These are phyloP conservation scores for Lepus townsendii DNA, from an alignment of 2,797 vertebrate genomes.

Conservation along the genomic window DNA sequence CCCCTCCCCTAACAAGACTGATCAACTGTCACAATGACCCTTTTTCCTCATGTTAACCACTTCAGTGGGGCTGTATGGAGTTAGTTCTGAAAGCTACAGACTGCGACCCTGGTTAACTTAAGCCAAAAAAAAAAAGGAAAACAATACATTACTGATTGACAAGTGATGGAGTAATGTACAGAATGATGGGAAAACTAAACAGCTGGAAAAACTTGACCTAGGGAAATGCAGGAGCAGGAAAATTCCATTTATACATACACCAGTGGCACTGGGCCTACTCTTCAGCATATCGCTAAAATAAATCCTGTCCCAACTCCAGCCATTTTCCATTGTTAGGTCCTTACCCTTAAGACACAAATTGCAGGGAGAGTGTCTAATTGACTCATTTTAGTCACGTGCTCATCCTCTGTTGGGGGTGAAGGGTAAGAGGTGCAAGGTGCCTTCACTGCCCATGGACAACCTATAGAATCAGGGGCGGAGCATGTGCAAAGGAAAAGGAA, in stretches of 20 bases:
- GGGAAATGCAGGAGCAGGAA: background rate
- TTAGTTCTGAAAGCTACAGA: conserved; percentile 45
- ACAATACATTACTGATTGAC: background rate
- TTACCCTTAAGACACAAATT: background rate
- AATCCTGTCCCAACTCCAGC: background rate
- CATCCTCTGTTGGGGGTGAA: background rate
- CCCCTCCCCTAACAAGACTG: background rate
- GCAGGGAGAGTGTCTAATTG: background rate
- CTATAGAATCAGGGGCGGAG: background rate
- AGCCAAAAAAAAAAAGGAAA: background rate
- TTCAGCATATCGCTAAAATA: background rate
- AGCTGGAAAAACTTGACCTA: background rate
- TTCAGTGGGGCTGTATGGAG: background rate
- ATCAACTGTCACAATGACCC: background rate
- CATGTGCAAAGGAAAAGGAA: background rate
- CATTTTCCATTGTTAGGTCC: background rate
- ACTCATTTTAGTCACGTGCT: no score
- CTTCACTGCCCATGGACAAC: background rate
- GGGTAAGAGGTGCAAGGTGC: background rate
- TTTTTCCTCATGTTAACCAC: background rate
- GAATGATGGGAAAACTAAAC: background rate
- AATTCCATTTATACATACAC: background rate
- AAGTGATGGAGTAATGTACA: background rate
- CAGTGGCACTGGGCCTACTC: background rate
- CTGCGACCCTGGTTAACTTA: background rate